These are phyloP conservation scores for Garra rufa DNA, from an alignment of 2,113 vertebrate species.

Conservation along the genomic window DNA sequence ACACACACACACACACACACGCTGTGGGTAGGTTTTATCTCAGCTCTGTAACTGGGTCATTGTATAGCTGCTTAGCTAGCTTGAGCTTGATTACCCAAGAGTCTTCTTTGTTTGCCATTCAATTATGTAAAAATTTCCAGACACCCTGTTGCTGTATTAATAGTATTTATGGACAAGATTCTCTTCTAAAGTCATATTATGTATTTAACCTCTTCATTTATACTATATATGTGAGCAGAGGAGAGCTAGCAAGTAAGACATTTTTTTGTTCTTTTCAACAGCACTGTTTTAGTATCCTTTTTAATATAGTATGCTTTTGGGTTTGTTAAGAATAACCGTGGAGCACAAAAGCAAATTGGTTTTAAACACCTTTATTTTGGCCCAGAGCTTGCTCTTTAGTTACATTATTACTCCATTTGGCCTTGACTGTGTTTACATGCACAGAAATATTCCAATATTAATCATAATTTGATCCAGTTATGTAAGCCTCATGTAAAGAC, in stretches of 20 bases:
- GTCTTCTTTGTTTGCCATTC: slow-evolving; percentile 43
- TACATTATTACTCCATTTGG: background rate
- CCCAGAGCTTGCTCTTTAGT: background rate
- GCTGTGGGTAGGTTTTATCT: slow-evolving; percentile 30
- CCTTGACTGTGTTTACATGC: background rate
- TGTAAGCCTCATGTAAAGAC: background rate
- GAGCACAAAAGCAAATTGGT: background rate
- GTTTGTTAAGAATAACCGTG: background rate
- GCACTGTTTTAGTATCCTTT: background rate
- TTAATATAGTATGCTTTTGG: background rate
- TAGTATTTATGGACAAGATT: background rate
- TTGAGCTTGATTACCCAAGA: slow-evolving; percentile 44
- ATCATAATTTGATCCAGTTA: slow-evolving; percentile 8
- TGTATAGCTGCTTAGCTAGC: slow-evolving; percentile 35
- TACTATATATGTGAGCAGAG: background rate
- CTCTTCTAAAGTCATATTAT: slow-evolving; percentile 21
- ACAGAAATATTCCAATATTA: background rate
- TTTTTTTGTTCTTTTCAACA: too few relatives aligned
- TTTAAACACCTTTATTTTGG: background rate
- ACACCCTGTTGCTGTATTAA: slow-evolving; percentile 2
- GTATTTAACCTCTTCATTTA: background rate
- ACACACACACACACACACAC: background rate
- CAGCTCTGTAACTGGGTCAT: slow-evolving; percentile 45
- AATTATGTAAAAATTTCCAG: slow-evolving; percentile 40
- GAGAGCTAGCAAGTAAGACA: background rate